Base-by-base conservation (phyloP, 2,113 vertebrate species). In the Pseudopipra pipra region DNA sequence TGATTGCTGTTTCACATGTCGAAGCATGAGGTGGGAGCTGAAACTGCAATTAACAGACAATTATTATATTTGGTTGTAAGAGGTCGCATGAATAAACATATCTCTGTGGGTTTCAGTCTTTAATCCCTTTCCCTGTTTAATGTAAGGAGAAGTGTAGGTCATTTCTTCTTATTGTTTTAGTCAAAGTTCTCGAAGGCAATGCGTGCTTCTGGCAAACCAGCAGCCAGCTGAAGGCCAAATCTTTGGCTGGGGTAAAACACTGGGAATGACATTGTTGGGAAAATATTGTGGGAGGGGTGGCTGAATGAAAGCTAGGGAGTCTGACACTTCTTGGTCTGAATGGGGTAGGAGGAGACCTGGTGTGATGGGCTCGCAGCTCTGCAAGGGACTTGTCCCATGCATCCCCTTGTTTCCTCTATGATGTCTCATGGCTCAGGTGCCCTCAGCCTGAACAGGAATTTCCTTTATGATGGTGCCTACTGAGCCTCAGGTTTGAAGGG, bases 31-130 rank as follows among this genome's bases (percentile, higher is more conserved):
- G 98, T 96, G 95, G 97, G 97, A 97, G 97, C 97, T 96, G 93
- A 97, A 97, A 97, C 98, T 96, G 98, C 98, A 98, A 98, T 98
- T 98, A 98, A 98, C 98, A 98, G 97, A 98, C 98, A 98, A 98
- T 98, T 98, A 98, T 98, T 98, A 98, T 98, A 98, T 98, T 98
- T 98, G 98, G 98, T 98, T 98, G 98, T 98, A 98, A 98, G 98
- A 98, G 98, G 98, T 98, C 85, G 92, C 97, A 98, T 98, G 98
- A 98, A 98, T 98, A 98, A 98, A 98, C 98, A 98, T 98, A 96
- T 98, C 98, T 98, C 97, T 89, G 91, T 97, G 97, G 98, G 98
- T 97, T 98, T 98, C 96, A 89, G 86, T 97, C 97, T 98, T 98
- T 98, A 98, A 98, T 98, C 97, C 96, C 90, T 94, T 96, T 96